Conservation (phyloP, 1,140 invertebrate species). For the Vanessa atalanta region DNA sequence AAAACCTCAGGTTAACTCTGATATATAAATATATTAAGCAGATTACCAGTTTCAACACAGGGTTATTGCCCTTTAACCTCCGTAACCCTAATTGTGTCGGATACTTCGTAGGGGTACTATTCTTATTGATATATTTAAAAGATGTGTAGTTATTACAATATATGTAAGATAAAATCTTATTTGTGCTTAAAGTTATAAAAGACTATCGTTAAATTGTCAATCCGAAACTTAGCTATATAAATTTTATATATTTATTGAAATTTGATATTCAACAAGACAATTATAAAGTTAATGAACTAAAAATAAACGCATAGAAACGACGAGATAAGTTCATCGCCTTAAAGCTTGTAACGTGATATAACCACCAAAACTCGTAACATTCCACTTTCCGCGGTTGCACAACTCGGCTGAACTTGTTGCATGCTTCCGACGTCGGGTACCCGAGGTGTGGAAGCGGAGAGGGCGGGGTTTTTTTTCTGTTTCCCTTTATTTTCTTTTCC, state of each 20-base stretch:
- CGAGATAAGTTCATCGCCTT: neutral
- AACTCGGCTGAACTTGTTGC: conserved; percentile 14
- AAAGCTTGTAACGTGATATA: neutral
- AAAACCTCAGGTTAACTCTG: too few relatives aligned
- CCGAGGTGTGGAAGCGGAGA: conserved; percentile 13
- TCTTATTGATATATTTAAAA: too few relatives aligned
- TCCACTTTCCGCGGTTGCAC: neutral
- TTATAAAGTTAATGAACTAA: neutral
- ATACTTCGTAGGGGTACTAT: too few relatives aligned
- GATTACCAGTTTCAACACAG: too few relatives aligned
- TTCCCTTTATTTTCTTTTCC: conserved; percentile 48
- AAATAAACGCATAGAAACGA: neutral
- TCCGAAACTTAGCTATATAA: too few relatives aligned
- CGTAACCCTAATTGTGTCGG: too few relatives aligned
- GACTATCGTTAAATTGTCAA: too few relatives aligned
- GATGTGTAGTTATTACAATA: too few relatives aligned
- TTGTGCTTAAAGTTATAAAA: too few relatives aligned
- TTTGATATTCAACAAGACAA: neutral
- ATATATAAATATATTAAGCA: too few relatives aligned
- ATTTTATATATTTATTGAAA: neutral
- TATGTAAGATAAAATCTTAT: too few relatives aligned
- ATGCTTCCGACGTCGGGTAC: conserved; percentile 17
- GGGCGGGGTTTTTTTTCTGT: conserved; percentile 33
- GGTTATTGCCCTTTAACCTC: too few relatives aligned
- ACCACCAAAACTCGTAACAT: conserved; percentile 11